Base-by-base conservation (phyloP, 2,113 vertebrate species). In the Xyrauchen texanus region DNA sequence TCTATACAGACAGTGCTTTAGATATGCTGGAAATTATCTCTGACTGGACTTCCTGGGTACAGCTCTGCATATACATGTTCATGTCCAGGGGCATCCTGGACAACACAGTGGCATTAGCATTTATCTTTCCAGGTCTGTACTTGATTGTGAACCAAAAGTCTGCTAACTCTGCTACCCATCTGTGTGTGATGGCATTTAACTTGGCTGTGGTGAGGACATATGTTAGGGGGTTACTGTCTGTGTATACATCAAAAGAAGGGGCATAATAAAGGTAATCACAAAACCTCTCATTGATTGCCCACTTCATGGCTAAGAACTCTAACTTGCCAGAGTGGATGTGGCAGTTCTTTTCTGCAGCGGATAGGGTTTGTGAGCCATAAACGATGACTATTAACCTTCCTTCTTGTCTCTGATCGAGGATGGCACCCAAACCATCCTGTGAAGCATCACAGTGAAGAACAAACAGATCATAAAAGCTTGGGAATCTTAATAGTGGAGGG, bases 261-360 rank as follows among this genome's bases (percentile, higher is more conserved):
- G 53, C 53, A 57, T n/a, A 57, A 57, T 57, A 57, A 45, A 69
- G 21, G n/a, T 78, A 69, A 47, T 69, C 66, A 4, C 66, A 5
- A 16, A 70, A 70, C 10, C 7, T 47, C n/a, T 78, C 66, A 45
- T 53, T 60, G 8, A 70, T 51, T 4, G 76, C 65, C 66, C 76
- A 78, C 61, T 44, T 47, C 61, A 13, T n/a, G n/a, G n/a, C n/a
- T n/a, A n/a, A n/a, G n/a, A n/a, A n/a, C n/a, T n/a, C n/a, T n/a
- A n/a, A n/a, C 12, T 81, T 65, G n/a, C 68, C 73, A 67, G 45
- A 55, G n/a, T 81, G 79, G 0, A 62, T 47, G n/a, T 74, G 60
- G 71, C 60, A 68, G 11, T 78, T 78, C n/a, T 60, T 78, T 21
- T 78, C 76, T 8, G 76, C 16, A 5, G 64, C 11, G 12, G 65